Conservation (phyloP, 2,888 invertebrate genomes). For the Macaria notata region DNA sequence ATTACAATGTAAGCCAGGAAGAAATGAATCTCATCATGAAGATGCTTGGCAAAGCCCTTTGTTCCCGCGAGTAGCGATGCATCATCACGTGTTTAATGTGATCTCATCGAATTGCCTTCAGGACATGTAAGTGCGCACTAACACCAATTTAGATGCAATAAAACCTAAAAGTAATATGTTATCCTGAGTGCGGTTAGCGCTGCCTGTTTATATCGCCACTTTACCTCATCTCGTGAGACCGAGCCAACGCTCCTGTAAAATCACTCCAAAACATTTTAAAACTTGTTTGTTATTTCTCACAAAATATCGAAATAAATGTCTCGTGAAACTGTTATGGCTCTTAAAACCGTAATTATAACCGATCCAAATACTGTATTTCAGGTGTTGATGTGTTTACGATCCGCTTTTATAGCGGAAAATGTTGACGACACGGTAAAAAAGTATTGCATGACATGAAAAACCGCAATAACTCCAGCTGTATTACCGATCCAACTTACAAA, state of each 20-base stretch:
- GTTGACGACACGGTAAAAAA: conserved; percentile 54
- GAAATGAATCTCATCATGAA: too few relatives aligned
- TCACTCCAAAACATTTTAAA: conserved; percentile 8
- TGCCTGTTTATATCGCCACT: conserved; percentile 5
- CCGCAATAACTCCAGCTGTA: conserved; percentile 63
- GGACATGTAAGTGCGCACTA: not conserved
- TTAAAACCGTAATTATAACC: conserved; percentile 19
- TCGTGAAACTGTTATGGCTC: conserved; percentile 28
- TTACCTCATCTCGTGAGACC: not conserved
- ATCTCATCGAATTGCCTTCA: too few relatives aligned
- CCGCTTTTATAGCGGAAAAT: conserved; percentile 39
- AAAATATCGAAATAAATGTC: conserved; percentile 24
- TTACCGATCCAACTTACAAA: conserved; percentile 59
- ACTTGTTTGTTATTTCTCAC: conserved; percentile 18
- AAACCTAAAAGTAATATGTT: conserved; percentile 1
- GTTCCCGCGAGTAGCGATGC: too few relatives aligned
- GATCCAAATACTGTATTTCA: conserved; percentile 26
- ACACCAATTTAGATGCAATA: conserved; percentile 3
- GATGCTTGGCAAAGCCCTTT: too few relatives aligned
- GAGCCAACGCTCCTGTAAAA: conserved; percentile 10
- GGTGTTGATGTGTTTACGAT: conserved; percentile 30
- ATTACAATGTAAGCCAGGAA: too few relatives aligned
- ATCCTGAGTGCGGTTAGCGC: conserved; percentile 3
- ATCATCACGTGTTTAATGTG: too few relatives aligned
- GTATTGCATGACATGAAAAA: conserved; percentile 63